A percentile compares a stretch with the other conserved stretches of the same genome.
Evolutionary conservation across 2,888 invertebrate genomes (phyloP).

Genomic region (Crematogaster levior): DNA sequence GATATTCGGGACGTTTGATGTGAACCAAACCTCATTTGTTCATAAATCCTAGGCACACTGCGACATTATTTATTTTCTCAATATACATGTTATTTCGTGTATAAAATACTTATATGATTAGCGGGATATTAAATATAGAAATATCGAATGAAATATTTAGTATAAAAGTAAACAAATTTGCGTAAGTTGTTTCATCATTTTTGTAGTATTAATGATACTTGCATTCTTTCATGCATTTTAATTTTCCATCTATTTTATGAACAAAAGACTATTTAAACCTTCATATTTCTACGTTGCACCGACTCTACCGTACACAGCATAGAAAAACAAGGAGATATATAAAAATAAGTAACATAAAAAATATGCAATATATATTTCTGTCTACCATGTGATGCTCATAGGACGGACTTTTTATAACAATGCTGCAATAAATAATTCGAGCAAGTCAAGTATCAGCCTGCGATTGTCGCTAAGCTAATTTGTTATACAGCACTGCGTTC

Average conservation of each 20-base stretch:
- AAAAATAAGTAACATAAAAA: conserved; percentile 16
- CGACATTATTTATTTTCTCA: not conserved
- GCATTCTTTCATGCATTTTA: not conserved
- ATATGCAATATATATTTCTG: not conserved
- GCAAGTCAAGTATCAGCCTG: not conserved
- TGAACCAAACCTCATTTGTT: not conserved
- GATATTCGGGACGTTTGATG: conserved; percentile 5
- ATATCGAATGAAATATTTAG: not conserved
- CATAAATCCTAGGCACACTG: not conserved
- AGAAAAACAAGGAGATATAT: not conserved
- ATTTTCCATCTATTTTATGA: not conserved
- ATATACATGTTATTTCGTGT: conserved; percentile 2
- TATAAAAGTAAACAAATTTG: not conserved
- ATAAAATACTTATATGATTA: not conserved
- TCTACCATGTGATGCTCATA: not conserved
- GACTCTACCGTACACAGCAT: not conserved
- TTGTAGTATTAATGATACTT: not conserved
- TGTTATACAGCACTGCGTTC: not conserved
- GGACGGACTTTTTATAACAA: not conserved
- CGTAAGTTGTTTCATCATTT: not conserved
- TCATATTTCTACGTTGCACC: not conserved
- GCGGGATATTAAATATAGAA: not conserved
- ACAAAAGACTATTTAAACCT: not conserved
- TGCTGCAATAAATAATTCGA: not conserved
- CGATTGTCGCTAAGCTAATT: not conserved